A percentile compares a stretch with the other conserved stretches of the same genome.
phyloP scores from a whole-genome alignment of 2,888 invertebrate genomes.

The Polyploca ridens region DNA sequence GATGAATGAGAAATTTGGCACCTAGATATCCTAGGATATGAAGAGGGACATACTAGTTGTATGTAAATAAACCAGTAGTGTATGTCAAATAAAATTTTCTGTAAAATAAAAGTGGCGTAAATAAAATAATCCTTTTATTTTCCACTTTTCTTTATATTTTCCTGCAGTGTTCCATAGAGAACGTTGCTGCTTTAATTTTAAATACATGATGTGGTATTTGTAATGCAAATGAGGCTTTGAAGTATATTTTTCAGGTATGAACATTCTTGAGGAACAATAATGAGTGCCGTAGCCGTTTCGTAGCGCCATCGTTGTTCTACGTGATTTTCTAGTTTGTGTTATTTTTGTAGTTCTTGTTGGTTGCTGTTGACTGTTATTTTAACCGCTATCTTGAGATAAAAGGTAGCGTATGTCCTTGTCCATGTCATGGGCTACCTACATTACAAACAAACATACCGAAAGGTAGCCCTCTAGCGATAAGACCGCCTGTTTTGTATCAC shows the following conservation, averaged over 20 bases:
- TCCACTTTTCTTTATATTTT: not conserved
- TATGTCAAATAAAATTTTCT: not conserved
- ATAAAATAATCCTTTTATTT: not conserved
- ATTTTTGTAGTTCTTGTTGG: not conserved
- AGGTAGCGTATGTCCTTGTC: too few relatives aligned
- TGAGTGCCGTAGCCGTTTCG: constrained; percentile 16
- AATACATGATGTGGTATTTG: constrained; percentile 41
- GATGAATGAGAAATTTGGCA: too few relatives aligned
- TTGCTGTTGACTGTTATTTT: not conserved
- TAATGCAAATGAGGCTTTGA: constrained; percentile 38
- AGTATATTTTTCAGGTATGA: constrained; percentile 27
- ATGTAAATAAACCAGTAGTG: too few relatives aligned
- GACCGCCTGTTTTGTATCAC: too few relatives aligned
- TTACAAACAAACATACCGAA: too few relatives aligned
- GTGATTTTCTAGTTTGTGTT: not conserved
- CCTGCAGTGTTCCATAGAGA: not conserved
- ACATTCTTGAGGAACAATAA: constrained; percentile 14
- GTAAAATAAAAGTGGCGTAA: not conserved
- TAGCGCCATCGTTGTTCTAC: not conserved
- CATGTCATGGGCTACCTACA: too few relatives aligned
- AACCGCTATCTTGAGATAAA: too few relatives aligned
- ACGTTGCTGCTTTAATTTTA: constrained; percentile 33
- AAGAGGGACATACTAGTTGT: too few relatives aligned
- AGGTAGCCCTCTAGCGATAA: too few relatives aligned
- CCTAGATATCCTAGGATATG: too few relatives aligned